Evolutionary conservation across 2,797 vertebrate genomes (phyloP).

Genomic region (Hirundo rustica): DNA sequence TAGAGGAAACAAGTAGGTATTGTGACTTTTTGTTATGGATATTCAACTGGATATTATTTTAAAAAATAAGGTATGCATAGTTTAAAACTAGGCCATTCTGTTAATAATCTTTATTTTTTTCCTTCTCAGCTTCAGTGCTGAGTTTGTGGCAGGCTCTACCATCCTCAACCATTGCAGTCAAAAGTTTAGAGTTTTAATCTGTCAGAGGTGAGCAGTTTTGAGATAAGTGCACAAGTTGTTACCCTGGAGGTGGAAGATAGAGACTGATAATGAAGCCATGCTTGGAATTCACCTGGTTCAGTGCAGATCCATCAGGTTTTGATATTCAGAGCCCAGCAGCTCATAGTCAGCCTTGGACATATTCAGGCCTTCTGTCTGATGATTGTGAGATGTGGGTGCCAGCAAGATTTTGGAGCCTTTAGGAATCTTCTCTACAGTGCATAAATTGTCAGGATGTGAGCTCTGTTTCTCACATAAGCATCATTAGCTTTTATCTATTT

Average conservation of each 20-base stretch:
- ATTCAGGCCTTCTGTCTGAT: neutral
- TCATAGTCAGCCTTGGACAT: neutral
- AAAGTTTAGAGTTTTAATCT: slow-evolving; percentile 12
- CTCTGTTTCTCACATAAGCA: neutral
- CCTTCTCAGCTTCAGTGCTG: neutral
- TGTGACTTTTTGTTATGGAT: neutral
- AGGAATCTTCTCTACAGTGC: neutral
- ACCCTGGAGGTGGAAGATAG: neutral
- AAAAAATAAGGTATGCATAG: neutral
- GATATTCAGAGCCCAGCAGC: neutral
- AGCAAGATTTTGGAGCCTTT: neutral
- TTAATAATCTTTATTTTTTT: neutral
- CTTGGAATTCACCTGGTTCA: slow-evolving; percentile 21
- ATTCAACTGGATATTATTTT: neutral
- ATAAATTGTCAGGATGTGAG: neutral
- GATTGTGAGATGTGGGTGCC: neutral
- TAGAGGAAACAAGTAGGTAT: neutral
- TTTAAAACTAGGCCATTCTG: neutral
- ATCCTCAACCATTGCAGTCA: neutral
- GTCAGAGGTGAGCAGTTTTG: neutral
- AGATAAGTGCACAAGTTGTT: neutral
- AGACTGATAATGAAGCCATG: neutral
- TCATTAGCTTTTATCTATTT: neutral
- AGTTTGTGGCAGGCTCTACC: neutral
- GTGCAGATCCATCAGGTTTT: neutral